A percentile compares a stretch with the other conserved stretches of the same genome.
phyloP scores from a whole-genome alignment of 2,888 invertebrate genomes.

The Chironomus riparius region DNA sequence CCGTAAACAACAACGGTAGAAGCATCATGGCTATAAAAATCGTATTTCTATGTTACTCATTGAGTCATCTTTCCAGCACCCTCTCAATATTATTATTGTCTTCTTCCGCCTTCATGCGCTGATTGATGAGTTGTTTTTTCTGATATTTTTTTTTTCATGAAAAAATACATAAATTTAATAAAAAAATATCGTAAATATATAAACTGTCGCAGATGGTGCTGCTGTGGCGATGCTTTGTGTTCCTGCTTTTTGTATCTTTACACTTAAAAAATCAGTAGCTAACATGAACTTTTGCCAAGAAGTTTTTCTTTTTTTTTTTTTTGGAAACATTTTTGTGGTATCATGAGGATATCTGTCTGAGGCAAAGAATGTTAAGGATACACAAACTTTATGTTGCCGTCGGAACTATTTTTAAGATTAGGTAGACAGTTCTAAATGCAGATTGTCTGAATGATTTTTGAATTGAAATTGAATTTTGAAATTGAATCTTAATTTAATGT shows the following conservation, averaged over 20 bases:
- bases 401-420: too few species aligned
- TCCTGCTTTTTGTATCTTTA: neutral
- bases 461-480: too few species aligned
- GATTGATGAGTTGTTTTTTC: neutral
- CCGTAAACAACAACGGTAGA: too few species aligned
- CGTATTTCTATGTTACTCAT: neutral
- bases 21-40: too few species aligned
- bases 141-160: neutral
- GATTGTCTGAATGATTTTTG: too few species aligned
- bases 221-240: neutral
- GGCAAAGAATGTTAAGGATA: too few species aligned
- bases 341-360: neutral
- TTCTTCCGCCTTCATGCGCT: neutral
- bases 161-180: slow-evolving; percentile 4
- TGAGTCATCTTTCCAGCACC: neutral
- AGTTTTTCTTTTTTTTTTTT: neutral
- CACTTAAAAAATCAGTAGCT: neutral
- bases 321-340: neutral
- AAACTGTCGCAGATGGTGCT: slow-evolving; percentile 1
- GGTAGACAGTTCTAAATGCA: too few species aligned
- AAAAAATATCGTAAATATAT: slow-evolving; percentile 2
- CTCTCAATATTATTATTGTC: neutral
- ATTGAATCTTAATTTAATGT: too few species aligned
- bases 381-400: too few species aligned
- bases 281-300: neutral